Percentiles rank a stretch among this genome's conserved stretches.
Conservation (phyloP, 2,113 vertebrate species). For the Hemibagrus wyckioides region DNA sequence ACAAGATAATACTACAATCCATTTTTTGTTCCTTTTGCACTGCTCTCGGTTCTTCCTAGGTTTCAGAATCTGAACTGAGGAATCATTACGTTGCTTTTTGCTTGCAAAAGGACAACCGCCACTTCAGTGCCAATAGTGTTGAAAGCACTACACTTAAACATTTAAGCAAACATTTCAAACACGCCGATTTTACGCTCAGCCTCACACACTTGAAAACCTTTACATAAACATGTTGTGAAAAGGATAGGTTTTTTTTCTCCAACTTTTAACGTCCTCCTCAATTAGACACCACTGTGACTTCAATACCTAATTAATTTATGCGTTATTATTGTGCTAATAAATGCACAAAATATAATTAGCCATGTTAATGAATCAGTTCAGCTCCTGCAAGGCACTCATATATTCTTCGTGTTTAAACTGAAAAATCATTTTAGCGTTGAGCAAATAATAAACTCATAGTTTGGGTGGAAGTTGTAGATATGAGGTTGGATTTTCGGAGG, state of each 20-base stretch:
- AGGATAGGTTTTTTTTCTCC: background rate
- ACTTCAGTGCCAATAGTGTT: background rate
- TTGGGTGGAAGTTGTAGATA: background rate
- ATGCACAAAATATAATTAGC: slow-evolving; percentile 35
- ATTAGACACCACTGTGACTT: slow-evolving; percentile 8
- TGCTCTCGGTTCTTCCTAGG: background rate
- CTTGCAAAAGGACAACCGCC: background rate
- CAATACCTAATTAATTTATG: slow-evolving; percentile 22
- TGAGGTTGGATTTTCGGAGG: background rate
- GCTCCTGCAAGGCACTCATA: slow-evolving; percentile 4
- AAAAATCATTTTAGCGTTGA: background rate
- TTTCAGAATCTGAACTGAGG: background rate
- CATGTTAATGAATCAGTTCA: slow-evolving; percentile 18
- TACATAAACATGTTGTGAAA: background rate
- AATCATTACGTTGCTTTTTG: background rate
- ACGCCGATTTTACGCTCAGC: background rate
- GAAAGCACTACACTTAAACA: background rate
- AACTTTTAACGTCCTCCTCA: slow-evolving; percentile 45
- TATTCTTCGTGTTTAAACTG: background rate
- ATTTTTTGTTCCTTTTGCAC: background rate
- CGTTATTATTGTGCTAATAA: slow-evolving; percentile 21
- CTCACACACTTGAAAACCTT: background rate
- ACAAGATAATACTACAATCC: too few species aligned
- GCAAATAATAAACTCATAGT: slow-evolving; percentile 13
- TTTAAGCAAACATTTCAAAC: background rate